phyloP scores from a whole-genome alignment of 2,113 vertebrate species.

The Apaloderma vittatum region DNA sequence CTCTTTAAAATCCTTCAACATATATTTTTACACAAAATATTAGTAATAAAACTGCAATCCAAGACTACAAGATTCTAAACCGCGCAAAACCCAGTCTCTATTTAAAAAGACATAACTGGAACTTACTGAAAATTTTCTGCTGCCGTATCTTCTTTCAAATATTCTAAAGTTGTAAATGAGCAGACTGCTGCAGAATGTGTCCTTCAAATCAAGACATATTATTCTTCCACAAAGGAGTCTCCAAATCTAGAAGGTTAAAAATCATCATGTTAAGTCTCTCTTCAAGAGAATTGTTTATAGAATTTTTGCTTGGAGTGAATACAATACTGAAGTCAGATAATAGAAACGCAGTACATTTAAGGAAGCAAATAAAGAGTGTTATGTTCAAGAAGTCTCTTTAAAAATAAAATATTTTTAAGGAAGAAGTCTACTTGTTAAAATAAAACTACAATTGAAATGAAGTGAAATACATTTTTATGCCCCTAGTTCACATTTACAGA shows the following conservation, averaged over 20 bases:
- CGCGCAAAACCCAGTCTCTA: not conserved
- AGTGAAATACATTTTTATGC: not conserved
- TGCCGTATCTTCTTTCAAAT: constrained; percentile 88
- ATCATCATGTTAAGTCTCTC: constrained; percentile 5
- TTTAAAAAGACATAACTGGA: not conserved
- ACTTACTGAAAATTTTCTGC: constrained; percentile 87
- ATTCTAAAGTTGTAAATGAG: constrained; percentile 87
- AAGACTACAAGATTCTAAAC: not conserved
- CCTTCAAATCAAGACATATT: constrained; percentile 86
- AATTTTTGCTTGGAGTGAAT: not conserved
- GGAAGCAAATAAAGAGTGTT: not conserved
- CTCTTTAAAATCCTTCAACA: not conserved
- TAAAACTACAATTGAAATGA: not conserved
- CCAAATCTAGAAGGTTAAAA: constrained; percentile 78
- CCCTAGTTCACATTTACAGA: not conserved
- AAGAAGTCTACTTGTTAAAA: not conserved
- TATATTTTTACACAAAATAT: not conserved
- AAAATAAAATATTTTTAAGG: not conserved
- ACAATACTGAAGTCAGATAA: not conserved
- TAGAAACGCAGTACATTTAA: not conserved
- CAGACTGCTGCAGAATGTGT: constrained; percentile 85
- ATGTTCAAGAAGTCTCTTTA: not conserved
- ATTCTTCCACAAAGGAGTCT: constrained; percentile 82
- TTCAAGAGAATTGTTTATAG: not conserved
- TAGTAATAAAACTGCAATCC: not conserved